These are phyloP conservation scores for Macrophya alboannulata DNA, from an alignment of 2,888 invertebrate species.

Conservation along the genomic window DNA sequence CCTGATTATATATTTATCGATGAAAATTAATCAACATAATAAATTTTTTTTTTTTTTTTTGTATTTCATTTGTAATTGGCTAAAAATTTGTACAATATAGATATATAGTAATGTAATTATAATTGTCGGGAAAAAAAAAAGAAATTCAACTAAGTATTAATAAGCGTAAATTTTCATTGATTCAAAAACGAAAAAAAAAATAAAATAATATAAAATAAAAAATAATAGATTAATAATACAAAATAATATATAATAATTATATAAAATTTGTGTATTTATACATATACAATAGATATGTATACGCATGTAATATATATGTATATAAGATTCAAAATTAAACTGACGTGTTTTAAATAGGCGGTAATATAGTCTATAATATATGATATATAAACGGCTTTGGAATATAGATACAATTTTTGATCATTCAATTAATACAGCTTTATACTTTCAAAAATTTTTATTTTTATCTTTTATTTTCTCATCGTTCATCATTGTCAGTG, in stretches of 20 bases:
- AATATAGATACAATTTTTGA: constrained; percentile 14
- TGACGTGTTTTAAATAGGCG: not conserved
- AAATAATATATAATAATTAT: not conserved
- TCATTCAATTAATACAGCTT: constrained; percentile 10
- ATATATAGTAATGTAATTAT: not conserved
- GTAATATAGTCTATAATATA: not conserved
- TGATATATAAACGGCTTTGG: not conserved
- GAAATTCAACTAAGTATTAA: constrained; percentile 24
- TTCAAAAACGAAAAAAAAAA: not conserved
- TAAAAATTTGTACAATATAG: too few species aligned
- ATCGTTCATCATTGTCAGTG: constrained; percentile 16
- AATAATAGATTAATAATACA: not conserved
- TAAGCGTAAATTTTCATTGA: constrained; percentile 29
- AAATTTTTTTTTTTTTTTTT: too few species aligned
- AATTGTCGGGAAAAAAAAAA: not conserved
- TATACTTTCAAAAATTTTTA: constrained; percentile 5
- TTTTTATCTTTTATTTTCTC: not conserved
- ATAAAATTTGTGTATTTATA: constrained; percentile 17
- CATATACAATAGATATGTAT: not conserved
- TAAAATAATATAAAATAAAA: not conserved
- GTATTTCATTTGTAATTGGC: too few species aligned
- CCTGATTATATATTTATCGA: not conserved
- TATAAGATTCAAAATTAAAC: not conserved
- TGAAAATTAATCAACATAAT: not conserved
- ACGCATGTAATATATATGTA: not conserved